Evolutionary conservation across 2,888 invertebrate species (phyloP), one percentile per base, ranked within the genome.

Genomic region (Petrolisthes cinctipes): DNA sequence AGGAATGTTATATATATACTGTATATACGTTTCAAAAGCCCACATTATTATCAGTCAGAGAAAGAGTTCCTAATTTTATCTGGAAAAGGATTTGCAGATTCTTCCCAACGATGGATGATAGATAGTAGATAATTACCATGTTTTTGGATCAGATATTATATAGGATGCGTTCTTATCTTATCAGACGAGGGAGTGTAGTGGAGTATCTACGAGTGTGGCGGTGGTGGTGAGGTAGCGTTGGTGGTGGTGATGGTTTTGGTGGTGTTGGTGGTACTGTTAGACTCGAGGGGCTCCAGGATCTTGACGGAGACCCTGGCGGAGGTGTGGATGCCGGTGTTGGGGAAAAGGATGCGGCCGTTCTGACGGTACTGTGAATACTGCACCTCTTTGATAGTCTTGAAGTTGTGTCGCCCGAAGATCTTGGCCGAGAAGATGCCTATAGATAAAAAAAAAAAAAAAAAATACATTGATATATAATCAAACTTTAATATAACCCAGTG

Each of bases 371-470:
- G 85, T 17, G 89, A 87, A 75, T 90, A 90, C 56, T 89, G 90
- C 6, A 90, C 89, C 83, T 90, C 90, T 4, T 89, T 89, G 53
- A 90, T 90, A 23, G 90, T 90, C 82, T 89, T 89, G 89, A 90
- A 90, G 83, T 82, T 82, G 86, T 90, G 89, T 9, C 89, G 87
- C 5, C 86, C 83, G 87, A 90, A 90, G 84, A 90, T 90, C 81
- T 90, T 90, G 81, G 90, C 90, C 7, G 90, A 90, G 84, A 90
- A 90, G 68, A 90, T 90, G 23, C 90, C 90, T 90, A 84, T 37
- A 37, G 37, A 20, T 5, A 5, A 20, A 11, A 76, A 0, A 20
- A 23, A 5, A 20, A 11, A 76, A 0, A 76, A 20, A 5, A 76
- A 37, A 4, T 0, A 37, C 37, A 37, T 37, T 37, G 14, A 76